Conservation (phyloP, 37 sponge, comb jelly and placozoan species). For the Hexactinellida sp. region DNA sequence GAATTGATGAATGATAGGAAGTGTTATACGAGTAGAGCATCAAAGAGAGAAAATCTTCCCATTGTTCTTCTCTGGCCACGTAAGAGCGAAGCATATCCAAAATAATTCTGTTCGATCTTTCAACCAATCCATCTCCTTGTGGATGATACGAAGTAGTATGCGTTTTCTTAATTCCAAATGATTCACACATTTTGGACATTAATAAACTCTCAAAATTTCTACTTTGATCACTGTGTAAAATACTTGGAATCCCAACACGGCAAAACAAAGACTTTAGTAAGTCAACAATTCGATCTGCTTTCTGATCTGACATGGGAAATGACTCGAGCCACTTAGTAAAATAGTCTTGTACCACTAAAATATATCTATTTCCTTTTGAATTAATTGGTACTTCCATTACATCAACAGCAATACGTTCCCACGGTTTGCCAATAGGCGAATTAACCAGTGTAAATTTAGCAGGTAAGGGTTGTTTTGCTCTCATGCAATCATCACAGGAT, state of each 20-base stretch:
- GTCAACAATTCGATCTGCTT: conserved; percentile 6
- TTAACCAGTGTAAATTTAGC: conserved; percentile 12
- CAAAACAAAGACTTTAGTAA: conserved; percentile 10
- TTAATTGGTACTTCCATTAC: conserved; percentile 21
- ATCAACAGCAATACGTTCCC: conserved; percentile 25
- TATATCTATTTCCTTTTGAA: conserved; percentile 18
- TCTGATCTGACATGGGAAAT: conserved; percentile 20
- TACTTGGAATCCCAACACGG: conserved; percentile 17
- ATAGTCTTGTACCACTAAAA: conserved; percentile 27
- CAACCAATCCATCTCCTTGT: conserved; percentile 28
- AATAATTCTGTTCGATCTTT: conserved; percentile 15
- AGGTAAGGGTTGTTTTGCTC: conserved; percentile 22
- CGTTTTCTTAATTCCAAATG: conserved; percentile 24
- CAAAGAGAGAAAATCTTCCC: conserved; percentile 22
- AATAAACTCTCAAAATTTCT: conserved; percentile 24
- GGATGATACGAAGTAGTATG: conserved; percentile 21
- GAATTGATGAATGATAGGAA: conserved; percentile 13
- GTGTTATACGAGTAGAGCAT: conserved; percentile 25
- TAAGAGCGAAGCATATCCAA: conserved; percentile 26
- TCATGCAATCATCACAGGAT: conserved; percentile 15
- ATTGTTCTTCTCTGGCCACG: not conserved
- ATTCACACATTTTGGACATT: not conserved
- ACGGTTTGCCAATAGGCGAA: conserved; percentile 24
- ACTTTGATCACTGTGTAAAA: conserved; percentile 26
- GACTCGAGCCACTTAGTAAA: conserved; percentile 27